A percentile compares a stretch with the other conserved stretches of the same genome.
These are phyloP conservation scores for Orycteropus afer DNA, from an alignment of 2,113 vertebrate genomes.

Conservation along the genomic window DNA sequence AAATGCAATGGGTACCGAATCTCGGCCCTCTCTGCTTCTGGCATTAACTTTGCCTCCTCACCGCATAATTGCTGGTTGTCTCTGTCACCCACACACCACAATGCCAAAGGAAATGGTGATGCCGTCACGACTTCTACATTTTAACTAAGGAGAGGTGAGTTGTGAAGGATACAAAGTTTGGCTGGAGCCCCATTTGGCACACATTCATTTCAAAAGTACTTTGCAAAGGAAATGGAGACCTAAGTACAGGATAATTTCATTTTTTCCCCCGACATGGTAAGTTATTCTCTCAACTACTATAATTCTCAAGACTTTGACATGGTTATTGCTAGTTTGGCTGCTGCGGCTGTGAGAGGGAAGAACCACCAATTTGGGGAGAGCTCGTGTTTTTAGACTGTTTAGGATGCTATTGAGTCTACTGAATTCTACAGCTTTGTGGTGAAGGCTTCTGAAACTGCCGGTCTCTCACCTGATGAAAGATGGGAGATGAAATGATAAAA, in stretches of 20 bases:
- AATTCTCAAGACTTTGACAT: constrained; percentile 55
- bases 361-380: background rate
- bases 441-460: background rate
- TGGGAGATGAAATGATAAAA: background rate
- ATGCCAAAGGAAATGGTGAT: background rate
- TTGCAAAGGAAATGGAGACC: constrained; percentile 48
- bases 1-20: background rate
- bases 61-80: constrained; percentile 46
- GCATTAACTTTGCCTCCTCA: background rate
- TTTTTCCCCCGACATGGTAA: background rate
- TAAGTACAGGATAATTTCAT: constrained; percentile 63
- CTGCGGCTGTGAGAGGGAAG: background rate
- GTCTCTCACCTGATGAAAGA: background rate
- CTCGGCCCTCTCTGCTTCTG: background rate
- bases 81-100: background rate
- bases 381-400: background rate
- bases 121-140: background rate
- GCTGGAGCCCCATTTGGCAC: constrained; percentile 52
- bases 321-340: constrained; percentile 1
- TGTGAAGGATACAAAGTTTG: constrained; percentile 44
- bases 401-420: background rate
- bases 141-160: constrained; percentile 60
- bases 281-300: constrained; percentile 45
- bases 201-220: constrained; percentile 55
- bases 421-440: background rate